A percentile compares a stretch with the other conserved stretches of the same genome.
These are phyloP conservation scores for Pampus argenteus DNA, from an alignment of 2,797 vertebrate species.

Conservation along the genomic window DNA sequence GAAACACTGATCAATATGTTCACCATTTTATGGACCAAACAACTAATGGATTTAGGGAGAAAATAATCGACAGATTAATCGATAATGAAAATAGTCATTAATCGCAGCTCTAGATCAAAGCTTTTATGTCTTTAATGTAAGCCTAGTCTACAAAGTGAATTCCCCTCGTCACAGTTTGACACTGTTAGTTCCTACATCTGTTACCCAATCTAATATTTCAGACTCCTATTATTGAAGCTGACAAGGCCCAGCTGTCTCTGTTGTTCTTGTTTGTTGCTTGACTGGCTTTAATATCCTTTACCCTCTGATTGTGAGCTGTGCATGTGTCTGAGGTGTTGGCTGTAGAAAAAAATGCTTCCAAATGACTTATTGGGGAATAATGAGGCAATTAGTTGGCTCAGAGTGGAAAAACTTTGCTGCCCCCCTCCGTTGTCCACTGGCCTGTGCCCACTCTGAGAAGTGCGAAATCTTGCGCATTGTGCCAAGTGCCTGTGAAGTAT, in stretches of 20 bases:
- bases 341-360: conserved; percentile 67
- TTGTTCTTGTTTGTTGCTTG: conserved; percentile 81
- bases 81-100: too few species aligned
- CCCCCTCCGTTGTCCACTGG: conserved; percentile 66
- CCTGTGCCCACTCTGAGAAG: conserved; percentile 79
- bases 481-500: conserved; percentile 83
- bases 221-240: conserved; percentile 68
- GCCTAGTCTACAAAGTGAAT: conserved; percentile 1
- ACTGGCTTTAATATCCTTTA: conserved; percentile 79
- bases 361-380: conserved; percentile 86
- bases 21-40: too few species aligned
- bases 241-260: conserved; percentile 72
- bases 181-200: conserved; percentile 43
- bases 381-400: conserved; percentile 84
- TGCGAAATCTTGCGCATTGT: conserved; percentile 82
- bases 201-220: conserved; percentile 66
- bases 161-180: conserved; percentile 31
- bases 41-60: too few species aligned
- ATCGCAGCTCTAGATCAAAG: too few species aligned
- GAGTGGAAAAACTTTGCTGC: conserved; percentile 78
- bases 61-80: too few species aligned
- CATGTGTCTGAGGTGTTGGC: conserved; percentile 84
- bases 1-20: too few species aligned
- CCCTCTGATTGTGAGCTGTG: conserved; percentile 68
- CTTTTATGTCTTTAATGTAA: conserved; percentile 1